phyloP scores from a whole-genome alignment of 2,113 vertebrate species.

The Penelope pileata region DNA sequence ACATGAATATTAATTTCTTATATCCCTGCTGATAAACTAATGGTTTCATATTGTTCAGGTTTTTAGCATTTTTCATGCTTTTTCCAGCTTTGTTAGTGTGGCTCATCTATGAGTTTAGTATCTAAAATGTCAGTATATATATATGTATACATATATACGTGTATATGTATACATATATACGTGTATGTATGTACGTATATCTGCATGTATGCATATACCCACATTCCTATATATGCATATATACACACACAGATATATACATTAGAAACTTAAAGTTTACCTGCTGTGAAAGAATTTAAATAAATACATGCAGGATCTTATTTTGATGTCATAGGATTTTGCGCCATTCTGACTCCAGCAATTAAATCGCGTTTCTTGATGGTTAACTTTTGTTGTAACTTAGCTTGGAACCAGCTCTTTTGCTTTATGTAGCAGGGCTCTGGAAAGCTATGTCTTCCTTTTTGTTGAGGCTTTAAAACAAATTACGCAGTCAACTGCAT shows the following conservation, averaged over 20 bases:
- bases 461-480: neutral
- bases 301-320: neutral
- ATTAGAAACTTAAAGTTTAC: neutral
- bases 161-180: neutral
- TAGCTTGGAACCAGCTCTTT: neutral
- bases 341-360: neutral
- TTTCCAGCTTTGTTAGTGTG: neutral
- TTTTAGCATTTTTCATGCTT: neutral
- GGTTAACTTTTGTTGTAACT: neutral
- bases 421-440: neutral
- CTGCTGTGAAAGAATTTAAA: neutral
- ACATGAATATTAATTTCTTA: constrained; percentile 15
- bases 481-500: neutral
- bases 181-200: too few relatives aligned
- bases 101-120: neutral
- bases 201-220: too few relatives aligned
- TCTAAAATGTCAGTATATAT: neutral
- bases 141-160: neutral
- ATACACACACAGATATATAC: neutral
- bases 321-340: neutral
- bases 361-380: neutral
- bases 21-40: neutral
- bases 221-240: neutral
- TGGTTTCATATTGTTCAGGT: neutral
- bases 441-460: neutral